Evolutionary conservation across 2,113 vertebrate genomes (phyloP).

Genomic region (Sturnus vulgaris): DNA sequence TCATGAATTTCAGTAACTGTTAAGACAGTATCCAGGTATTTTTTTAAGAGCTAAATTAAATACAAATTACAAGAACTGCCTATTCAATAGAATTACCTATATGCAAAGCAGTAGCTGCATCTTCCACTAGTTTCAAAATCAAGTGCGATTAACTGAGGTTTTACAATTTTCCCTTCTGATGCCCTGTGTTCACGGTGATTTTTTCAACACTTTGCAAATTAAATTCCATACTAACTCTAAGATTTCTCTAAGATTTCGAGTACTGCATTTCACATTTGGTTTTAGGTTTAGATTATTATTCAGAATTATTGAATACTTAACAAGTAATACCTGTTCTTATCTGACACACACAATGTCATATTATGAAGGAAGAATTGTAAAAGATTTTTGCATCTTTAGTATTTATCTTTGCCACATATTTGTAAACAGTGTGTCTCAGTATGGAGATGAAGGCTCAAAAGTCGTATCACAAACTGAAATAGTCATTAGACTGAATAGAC

Average conservation of each 20-base stretch:
- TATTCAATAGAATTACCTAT: background rate
- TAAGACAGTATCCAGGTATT: background rate
- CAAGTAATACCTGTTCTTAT: background rate
- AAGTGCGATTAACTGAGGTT: background rate
- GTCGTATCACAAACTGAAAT: background rate
- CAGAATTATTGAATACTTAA: background rate
- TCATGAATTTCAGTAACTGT: background rate
- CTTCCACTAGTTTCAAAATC: background rate
- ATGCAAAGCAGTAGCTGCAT: background rate
- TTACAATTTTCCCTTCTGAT: background rate
- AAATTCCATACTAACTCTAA: background rate
- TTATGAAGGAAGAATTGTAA: background rate
- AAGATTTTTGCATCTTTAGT: background rate
- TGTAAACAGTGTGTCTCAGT: background rate
- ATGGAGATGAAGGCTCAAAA: background rate
- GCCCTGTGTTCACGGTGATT: rapidly evolving
- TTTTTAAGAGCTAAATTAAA: background rate
- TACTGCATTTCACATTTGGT: background rate
- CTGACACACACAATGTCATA: too few species aligned
- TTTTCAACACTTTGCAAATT: background rate
- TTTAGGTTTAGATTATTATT: background rate
- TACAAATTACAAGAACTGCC: background rate
- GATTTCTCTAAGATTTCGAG: background rate
- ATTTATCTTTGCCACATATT: background rate
- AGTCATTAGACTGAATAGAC: background rate